Evolutionary conservation across 1,140 invertebrate species (phyloP).

Genomic region (Paraescarpia echinospica): DNA sequence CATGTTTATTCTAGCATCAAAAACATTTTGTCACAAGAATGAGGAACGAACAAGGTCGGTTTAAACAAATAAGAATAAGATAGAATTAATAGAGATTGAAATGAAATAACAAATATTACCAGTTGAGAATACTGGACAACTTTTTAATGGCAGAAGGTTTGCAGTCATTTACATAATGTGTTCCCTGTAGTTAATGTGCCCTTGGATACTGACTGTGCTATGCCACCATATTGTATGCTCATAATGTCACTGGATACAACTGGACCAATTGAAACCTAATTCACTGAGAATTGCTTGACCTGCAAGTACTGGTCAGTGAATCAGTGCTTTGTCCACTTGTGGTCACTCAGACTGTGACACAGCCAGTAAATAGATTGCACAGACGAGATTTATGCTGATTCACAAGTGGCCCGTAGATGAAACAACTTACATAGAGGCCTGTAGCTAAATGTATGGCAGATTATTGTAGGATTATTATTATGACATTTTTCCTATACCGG

Average conservation of each 20-base stretch:
- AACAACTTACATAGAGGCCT: too few relatives aligned
- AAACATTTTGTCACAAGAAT: too few relatives aligned
- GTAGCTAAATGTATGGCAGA: too few relatives aligned
- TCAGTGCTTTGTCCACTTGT: neutral
- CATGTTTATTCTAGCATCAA: too few relatives aligned
- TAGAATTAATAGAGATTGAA: too few relatives aligned
- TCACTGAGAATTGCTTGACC: neutral
- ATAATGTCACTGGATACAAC: neutral
- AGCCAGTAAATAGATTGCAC: neutral
- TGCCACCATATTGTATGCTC: neutral
- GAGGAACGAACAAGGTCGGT: too few relatives aligned
- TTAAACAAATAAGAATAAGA: too few relatives aligned
- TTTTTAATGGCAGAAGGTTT: neutral
- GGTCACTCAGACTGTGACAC: neutral
- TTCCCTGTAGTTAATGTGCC: neutral
- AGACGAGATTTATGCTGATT: neutral
- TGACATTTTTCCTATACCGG: too few relatives aligned
- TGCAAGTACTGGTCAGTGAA: neutral
- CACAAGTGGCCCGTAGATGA: neutral
- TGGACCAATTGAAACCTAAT: neutral
- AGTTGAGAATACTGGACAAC: neutral
- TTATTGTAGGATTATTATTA: too few relatives aligned
- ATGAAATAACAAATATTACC: too few relatives aligned
- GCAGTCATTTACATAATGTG: neutral
- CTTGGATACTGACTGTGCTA: neutral